Evolutionary conservation across 2,113 vertebrate genomes (phyloP), one percentile per base, ranked within the genome.

Genomic region (Rana temporaria): DNA sequence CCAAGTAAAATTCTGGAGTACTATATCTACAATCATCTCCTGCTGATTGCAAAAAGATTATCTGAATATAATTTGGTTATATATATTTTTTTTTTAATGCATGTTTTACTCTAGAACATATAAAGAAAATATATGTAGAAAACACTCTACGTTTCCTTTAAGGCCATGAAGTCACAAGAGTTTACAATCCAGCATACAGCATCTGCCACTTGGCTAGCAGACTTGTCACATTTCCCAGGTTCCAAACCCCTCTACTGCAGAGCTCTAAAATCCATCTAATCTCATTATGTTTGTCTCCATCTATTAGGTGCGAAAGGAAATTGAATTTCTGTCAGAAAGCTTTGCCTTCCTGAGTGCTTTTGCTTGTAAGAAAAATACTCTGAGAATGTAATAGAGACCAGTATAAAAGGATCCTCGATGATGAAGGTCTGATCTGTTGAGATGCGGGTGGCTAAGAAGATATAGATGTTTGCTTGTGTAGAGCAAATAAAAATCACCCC

Each of bases 241-340:
- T 53, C n/a, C 42, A 22, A 18, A 14, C 20, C 24, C 22, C 2
- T 52, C 68, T 70, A 24, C 42, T 53, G 48, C 68, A 8, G 42
- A 53, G 20, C 42, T 53, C 68, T 16, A 70, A 70, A 70, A 70
- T 70, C 68, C 68, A 70, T 53, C 68, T 53, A 70, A 70, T 70
- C 68, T 53, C 42, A 70, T 70, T 53, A 70, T 22, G 53, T 48
- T 52, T 70, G 20, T 70, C 67, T 53, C 42, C 48, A 22, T 70
- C 68, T 70, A 26, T 70, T 70, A 53, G 48, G 68, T 18, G 42
- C 3, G 18, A 48, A 42, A 53, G 48, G 68, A 70, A 70, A 70
- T 70, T 70, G 42, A 70, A 70, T 70, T 24, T 53, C 20, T 70
- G 48, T 53, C 68, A 32, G 34, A 8, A 53, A 70, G 53, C 68